Base-by-base conservation (phyloP, 2,888 invertebrate genomes). In the Drosophila imparisetae region DNA sequence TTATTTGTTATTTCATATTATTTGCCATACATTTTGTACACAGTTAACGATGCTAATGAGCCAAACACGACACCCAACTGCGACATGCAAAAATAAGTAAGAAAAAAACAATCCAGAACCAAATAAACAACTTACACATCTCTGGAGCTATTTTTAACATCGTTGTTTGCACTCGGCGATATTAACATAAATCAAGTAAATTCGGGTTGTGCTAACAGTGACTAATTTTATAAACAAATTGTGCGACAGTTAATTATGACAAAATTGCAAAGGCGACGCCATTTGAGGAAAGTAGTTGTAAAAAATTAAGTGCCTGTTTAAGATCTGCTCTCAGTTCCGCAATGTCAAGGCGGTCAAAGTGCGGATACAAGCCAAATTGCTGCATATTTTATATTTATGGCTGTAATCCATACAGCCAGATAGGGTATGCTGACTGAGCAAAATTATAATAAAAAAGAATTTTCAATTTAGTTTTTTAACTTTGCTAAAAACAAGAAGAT, bases 141-240 rank as follows among this genome's bases (percentile, higher is more conserved):
- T 61, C 27, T 49, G 8, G 38, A 30, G 55, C 62, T 81, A 79
- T 85, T 81, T 81, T 72, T 83, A 81, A 65, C 40, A 21, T 11
- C 42, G 13, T 27, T 15, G 32, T 55, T 62, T 62, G 62, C 40
- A 30, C 11, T 42, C 45, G 27, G 10, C 21, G 48, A 11, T 27
- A 27, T 36, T 89, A 88, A 89, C 87, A 18, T 64, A 72, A 80
- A 71, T 69, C 72, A 88, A 85, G 82, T 75, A 78, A 45, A 24
- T 65, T 45, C 64, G 49, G 59, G 21, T 27, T 52, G 45, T 58
- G 59, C 65, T 45, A 59, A 57, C 45, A 54, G 66, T 66, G 59
- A 62, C 49, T 64, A 76, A 82, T 67, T 79, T 67, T 29, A 76
- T 80, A 69, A 68, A 66, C 82, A 86, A 89, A 81, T 69, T 81